Percentiles rank a stretch among this genome's conserved stretches.
phyloP scores from a whole-genome alignment of 2,113 vertebrate genomes.

The Perognathus longimembris region DNA sequence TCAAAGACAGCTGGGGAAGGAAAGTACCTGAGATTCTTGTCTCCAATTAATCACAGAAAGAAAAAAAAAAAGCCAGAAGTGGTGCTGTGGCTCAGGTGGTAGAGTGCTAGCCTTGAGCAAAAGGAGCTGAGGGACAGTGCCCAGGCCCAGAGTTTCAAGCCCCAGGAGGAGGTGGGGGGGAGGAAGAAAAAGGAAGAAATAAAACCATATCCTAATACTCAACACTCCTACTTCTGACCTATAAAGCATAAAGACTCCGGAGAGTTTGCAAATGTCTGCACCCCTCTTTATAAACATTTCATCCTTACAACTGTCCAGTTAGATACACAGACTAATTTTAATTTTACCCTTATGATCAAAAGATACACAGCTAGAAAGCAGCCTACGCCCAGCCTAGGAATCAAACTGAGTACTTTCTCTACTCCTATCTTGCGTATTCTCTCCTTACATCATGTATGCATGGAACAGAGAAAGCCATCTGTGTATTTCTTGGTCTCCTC shows the following conservation, averaged over 20 bases:
- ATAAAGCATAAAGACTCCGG: background rate
- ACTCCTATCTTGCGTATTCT: slow-evolving; percentile 1
- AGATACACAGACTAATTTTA: background rate
- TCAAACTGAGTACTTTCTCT: slow-evolving; percentile 31
- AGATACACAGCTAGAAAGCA: slow-evolving; percentile 41
- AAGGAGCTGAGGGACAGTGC: too few relatives aligned
- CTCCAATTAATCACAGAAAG: too few relatives aligned
- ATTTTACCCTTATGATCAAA: slow-evolving; percentile 39
- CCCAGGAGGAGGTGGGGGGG: too few relatives aligned
- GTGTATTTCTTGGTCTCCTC: slow-evolving; percentile 26
- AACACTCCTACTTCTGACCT: background rate
- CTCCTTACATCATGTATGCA: slow-evolving; percentile 25
- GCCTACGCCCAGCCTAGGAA: background rate
- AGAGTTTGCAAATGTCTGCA: slow-evolving; percentile 18
- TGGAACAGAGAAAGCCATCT: slow-evolving; percentile 28
- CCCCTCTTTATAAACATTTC: slow-evolving; percentile 1
- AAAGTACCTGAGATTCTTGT: too few relatives aligned
- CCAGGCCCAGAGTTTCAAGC: too few relatives aligned
- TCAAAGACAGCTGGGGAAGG: too few relatives aligned
- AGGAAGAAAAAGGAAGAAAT: too few relatives aligned
- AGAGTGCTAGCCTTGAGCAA: too few relatives aligned
- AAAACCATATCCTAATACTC: slow-evolving; percentile 15
- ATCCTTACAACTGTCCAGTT: background rate
- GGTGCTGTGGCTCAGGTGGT: too few relatives aligned
- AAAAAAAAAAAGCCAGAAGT: too few relatives aligned